phyloP scores from a whole-genome alignment of 1,140 invertebrate genomes.

The Streblospio benedicti region DNA sequence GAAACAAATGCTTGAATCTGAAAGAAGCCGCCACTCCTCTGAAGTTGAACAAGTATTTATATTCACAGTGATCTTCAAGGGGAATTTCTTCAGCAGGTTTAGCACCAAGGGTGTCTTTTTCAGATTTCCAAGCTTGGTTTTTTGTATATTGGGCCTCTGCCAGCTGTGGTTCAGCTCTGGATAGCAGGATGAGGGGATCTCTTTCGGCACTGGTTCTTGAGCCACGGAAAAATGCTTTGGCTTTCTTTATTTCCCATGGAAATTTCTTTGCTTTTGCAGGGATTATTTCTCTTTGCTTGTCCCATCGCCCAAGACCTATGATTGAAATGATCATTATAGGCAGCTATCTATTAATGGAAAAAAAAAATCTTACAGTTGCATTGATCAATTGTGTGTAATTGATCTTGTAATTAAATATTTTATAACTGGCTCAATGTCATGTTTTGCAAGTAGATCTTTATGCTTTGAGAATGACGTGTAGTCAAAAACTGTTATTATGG shows the following conservation, averaged over 20 bases:
- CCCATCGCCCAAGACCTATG: conserved; percentile 85
- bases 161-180: conserved; percentile 65
- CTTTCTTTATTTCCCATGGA: conserved; percentile 70
- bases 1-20: conserved; percentile 88
- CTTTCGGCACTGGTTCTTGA: conserved; percentile 84
- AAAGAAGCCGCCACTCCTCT: conserved; percentile 94
- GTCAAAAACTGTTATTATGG: too few species aligned
- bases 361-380: too few species aligned
- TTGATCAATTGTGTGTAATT: too few species aligned
- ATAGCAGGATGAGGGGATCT: conserved; percentile 79
- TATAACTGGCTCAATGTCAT: too few species aligned
- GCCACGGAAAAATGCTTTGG: conserved; percentile 79
- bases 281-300: conserved; percentile 66
- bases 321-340: too few species aligned
- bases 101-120: conserved; percentile 69
- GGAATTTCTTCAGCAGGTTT: conserved; percentile 76
- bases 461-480: too few species aligned
- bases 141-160: conserved; percentile 92
- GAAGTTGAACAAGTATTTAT: conserved; percentile 76
- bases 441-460: too few species aligned
- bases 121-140: conserved; percentile 95
- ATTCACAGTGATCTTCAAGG: conserved; percentile 85
- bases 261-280: conserved; percentile 60
- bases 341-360: too few species aligned
- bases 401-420: too few species aligned